Evolutionary conservation across 2,113 vertebrate genomes (phyloP), one percentile per base, ranked within the genome.

Genomic region (Entomyzon cyanotis): DNA sequence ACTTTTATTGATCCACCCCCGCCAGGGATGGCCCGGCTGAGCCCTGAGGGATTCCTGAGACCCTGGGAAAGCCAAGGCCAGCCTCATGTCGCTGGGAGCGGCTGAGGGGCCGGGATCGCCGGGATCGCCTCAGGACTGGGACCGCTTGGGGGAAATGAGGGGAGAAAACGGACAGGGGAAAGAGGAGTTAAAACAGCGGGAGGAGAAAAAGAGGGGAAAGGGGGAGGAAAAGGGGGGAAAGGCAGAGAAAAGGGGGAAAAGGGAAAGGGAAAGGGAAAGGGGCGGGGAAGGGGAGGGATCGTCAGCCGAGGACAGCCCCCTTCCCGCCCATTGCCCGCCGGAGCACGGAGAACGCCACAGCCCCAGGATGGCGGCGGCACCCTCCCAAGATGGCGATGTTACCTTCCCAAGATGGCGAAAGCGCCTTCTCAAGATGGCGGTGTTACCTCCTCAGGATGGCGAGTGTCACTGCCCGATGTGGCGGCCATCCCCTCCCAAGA

Each of bases 221-320:
- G 24, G 8, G 49, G 6, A 11, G 37, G 4, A 3, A 21, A 23
- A 16, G 13, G 5, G 22, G 12, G 18, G 19, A 30, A 47, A 37
- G 10, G 6, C 2, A 2, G 7, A 7, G 1, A 9, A 50, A n/a
- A 2, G 8, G 5, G 8, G 11, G n/a, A n/a, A n/a, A n/a, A n/a
- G 37, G 37, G 37, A 37, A 37, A 37, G 37, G 37, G 37, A 37
- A 37, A 37, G 37, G 37, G 37, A 37, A 37, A 10, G 37, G 37
- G 10, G 37, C 37, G 10, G 41, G 13, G 15, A 44, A 10, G 41
- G 41, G 39, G 1, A 5, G 7, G 15, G 1, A 15, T 0, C 30
- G 22, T 23, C 23, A 6, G 11, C 35, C 27, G 18, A 35, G 65
- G 24, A 4, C 65, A 35, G 37, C 30, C n/a, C 62, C 15, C 15